Conservation (phyloP, 2,113 vertebrate genomes). For the Notothenia rossii region DNA sequence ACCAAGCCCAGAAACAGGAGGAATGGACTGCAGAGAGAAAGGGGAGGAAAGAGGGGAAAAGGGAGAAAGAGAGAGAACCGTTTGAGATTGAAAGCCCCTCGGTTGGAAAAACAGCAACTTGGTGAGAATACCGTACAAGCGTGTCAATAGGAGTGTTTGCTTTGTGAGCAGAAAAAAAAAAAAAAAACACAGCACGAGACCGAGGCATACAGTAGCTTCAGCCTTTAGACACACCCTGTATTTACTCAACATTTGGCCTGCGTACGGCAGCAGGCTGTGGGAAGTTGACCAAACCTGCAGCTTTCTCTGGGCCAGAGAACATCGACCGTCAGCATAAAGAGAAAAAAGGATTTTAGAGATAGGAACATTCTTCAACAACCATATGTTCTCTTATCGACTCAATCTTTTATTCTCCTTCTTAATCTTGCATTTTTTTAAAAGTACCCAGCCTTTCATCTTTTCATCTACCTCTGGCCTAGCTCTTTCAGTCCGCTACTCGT, state of each 20-base stretch:
- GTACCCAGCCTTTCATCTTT: not conserved
- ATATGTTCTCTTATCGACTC: not conserved
- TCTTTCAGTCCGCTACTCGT: not conserved
- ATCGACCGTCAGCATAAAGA: slow-evolving; percentile 31
- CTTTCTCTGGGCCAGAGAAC: slow-evolving; percentile 24
- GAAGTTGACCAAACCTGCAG: slow-evolving; percentile 44
- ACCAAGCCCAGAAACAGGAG: slow-evolving; percentile 67
- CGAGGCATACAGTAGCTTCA: slow-evolving; percentile 49
- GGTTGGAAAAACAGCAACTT: slow-evolving; percentile 64
- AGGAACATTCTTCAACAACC: slow-evolving; percentile 3
- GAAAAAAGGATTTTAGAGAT: slow-evolving; percentile 13
- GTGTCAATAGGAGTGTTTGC: slow-evolving; percentile 51
- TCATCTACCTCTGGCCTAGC: slow-evolving; percentile 7
- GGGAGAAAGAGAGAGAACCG: slow-evolving; percentile 7
- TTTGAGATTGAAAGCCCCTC: slow-evolving; percentile 37
- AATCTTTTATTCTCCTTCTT: not conserved
- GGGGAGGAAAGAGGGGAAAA: not conserved
- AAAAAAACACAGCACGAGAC: slow-evolving; percentile 30
- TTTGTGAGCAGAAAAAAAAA: slow-evolving; percentile 40
- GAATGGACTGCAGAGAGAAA: slow-evolving; percentile 59
- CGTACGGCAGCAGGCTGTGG: slow-evolving; percentile 19
- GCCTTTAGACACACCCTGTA: slow-evolving; percentile 71
- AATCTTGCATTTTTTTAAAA: not conserved
- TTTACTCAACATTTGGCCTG: slow-evolving; percentile 64
- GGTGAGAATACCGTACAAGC: slow-evolving; percentile 60